Base-by-base conservation (phyloP, 2,113 vertebrate genomes). In the Nestor notabilis region DNA sequence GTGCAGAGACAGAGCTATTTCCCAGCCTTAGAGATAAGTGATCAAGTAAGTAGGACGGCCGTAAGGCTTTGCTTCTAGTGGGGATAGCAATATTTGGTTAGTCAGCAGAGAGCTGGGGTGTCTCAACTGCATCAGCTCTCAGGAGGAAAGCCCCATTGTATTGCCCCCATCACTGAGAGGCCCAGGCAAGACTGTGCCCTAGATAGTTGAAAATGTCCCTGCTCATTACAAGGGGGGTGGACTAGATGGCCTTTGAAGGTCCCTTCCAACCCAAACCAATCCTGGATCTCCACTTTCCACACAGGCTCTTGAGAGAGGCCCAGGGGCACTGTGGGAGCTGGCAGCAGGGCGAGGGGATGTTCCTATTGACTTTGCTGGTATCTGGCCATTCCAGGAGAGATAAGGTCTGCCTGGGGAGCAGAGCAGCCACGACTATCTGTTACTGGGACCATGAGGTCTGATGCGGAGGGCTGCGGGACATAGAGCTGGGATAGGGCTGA, bases 401-500 rank as follows among this genome's bases (percentile, higher is more conserved):
- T 9, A 41, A 47, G 17, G 8, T 14, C 31, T 60, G 9, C 24
- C 33, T 9, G 13, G 7, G 41, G 23, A 78, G 11, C 49, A 65
- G 24, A 72, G 37, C 24, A 63, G 6, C 44, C 1, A 0, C 7
- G 17, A 47, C 17, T 64, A 3, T 52, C 31, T 68, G 33, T 18
- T 39, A 7, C 4, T 31, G 68, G 28, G 17, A 33, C 19, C 1
- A 1, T 5, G 19, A n/a, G 19, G 5, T 18, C 44, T 10, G 10
- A 13, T 0, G 9, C 20, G 9, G 23, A 2, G 2, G 2, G 64
- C 10, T 37, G 25, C 72, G 33, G 37, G 18, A 44, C 7, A 24
- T 5, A 15, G 4, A 43, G 25, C 17, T 84, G 83, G 39, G 11
- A 33, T 4, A 21, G 27, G 31, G 20, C n/a, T 64, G 74, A 17